phyloP scores from a whole-genome alignment of 2,113 vertebrate species.

The Theropithecus gelada region DNA sequence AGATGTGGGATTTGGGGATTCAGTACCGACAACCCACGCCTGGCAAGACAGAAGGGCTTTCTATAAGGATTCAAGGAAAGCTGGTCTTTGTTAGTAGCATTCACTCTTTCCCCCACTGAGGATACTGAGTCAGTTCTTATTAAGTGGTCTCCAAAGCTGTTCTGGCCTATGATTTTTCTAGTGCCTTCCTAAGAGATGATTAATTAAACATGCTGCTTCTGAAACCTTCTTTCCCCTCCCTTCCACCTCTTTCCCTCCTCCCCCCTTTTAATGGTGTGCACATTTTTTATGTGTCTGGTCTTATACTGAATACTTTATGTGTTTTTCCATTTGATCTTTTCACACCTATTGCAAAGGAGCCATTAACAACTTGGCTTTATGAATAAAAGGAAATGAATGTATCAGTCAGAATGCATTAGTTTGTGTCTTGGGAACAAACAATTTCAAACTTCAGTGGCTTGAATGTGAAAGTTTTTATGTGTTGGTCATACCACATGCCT shows the following conservation, averaged over 20 bases:
- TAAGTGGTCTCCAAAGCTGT: background rate
- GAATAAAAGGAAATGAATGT: background rate
- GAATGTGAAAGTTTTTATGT: background rate
- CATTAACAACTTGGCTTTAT: constrained; percentile 13
- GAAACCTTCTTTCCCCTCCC: background rate
- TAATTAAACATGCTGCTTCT: background rate
- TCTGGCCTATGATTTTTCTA: background rate
- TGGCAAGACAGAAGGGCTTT: constrained; percentile 32
- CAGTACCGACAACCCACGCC: background rate
- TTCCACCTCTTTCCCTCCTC: background rate
- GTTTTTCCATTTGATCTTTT: constrained; percentile 1
- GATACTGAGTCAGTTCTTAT: constrained; percentile 6
- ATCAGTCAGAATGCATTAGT: background rate
- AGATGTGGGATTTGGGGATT: constrained; percentile 41
- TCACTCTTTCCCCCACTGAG: background rate
- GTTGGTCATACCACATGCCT: background rate
- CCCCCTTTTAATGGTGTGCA: background rate
- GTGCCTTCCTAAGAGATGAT: background rate
- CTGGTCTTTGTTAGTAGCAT: background rate
- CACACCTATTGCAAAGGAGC: background rate
- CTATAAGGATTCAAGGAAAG: background rate
- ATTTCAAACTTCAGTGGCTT: background rate
- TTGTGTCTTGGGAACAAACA: background rate
- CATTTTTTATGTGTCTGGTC: background rate
- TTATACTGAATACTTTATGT: background rate